These are phyloP conservation scores for Protobothrops flavoviridis DNA, from an alignment of 2,113 vertebrate genomes.

Conservation along the genomic window DNA sequence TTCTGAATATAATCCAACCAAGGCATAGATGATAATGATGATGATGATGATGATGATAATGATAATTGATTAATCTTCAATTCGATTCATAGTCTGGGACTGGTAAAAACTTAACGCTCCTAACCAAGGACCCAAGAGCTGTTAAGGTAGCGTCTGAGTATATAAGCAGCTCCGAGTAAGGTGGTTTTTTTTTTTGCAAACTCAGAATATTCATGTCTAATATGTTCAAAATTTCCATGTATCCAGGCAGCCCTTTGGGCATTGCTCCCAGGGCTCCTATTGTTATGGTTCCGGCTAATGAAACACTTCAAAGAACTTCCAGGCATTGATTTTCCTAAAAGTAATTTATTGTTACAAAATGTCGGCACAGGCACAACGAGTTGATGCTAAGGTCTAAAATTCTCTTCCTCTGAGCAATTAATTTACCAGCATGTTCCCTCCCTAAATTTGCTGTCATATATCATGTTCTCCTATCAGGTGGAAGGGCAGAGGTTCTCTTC, in stretches of 20 bases:
- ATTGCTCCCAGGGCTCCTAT: not conserved
- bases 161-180: not conserved
- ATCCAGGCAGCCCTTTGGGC: not conserved
- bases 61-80: not conserved
- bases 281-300: too few relatives aligned
- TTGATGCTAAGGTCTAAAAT: too few relatives aligned
- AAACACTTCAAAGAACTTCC: too few relatives aligned
- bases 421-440: too few relatives aligned
- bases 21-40: not conserved
- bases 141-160: not conserved
- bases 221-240: not conserved
- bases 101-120: not conserved
- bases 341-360: too few relatives aligned
- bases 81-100: not conserved
- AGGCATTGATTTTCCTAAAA: too few relatives aligned
- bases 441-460: too few relatives aligned
- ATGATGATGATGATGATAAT: too few relatives aligned
- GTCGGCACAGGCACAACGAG: too few relatives aligned
- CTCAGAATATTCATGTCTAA: not conserved
- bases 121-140: not conserved
- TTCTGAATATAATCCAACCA: not conserved
- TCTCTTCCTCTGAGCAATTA: too few relatives aligned
- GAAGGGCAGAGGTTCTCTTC: too few relatives aligned
- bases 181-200: not conserved
- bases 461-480: too few relatives aligned